A percentile compares a stretch with the other conserved stretches of the same genome.
These are phyloP conservation scores for Riptortus pedestris DNA, from an alignment of 1,140 invertebrate genomes.

Conservation along the genomic window DNA sequence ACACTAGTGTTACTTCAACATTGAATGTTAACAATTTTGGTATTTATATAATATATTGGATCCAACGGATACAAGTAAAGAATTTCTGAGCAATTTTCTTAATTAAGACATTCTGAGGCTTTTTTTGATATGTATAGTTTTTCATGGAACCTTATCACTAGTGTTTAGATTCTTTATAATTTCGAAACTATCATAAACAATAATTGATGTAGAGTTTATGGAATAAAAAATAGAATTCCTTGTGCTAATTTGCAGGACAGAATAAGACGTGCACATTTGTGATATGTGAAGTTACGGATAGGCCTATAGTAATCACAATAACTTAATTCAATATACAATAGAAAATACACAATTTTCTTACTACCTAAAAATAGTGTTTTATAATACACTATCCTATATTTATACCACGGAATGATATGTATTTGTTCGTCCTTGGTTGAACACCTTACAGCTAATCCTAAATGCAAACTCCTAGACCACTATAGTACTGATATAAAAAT, in stretches of 20 bases:
- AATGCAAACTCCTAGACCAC: not conserved
- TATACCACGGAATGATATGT: constrained; percentile 28
- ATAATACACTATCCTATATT: not conserved
- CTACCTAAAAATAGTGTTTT: not conserved
- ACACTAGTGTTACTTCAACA: too few relatives aligned
- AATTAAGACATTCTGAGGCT: not conserved
- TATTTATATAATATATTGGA: too few relatives aligned
- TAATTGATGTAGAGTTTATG: too few relatives aligned
- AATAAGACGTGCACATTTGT: constrained; percentile 5
- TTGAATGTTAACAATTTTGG: too few relatives aligned
- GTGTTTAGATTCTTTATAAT: too few relatives aligned
- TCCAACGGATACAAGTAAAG: too few relatives aligned
- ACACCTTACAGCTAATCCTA: constrained; percentile 21
- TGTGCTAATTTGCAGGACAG: too few relatives aligned
- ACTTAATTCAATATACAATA: not conserved
- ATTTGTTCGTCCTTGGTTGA: constrained; percentile 30
- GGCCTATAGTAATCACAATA: constrained; percentile 8
- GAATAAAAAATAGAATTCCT: too few relatives aligned
- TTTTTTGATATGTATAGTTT: constrained; percentile 3
- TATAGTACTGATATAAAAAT: not conserved
- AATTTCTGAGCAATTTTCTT: not conserved
- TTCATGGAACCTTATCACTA: too few relatives aligned
- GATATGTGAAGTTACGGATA: constrained; percentile 11
- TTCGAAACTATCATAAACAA: too few relatives aligned
- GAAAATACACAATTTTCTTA: constrained; percentile 9